Conservation (phyloP, 2,113 vertebrate genomes). For the Pelecanoides urinatrix region DNA sequence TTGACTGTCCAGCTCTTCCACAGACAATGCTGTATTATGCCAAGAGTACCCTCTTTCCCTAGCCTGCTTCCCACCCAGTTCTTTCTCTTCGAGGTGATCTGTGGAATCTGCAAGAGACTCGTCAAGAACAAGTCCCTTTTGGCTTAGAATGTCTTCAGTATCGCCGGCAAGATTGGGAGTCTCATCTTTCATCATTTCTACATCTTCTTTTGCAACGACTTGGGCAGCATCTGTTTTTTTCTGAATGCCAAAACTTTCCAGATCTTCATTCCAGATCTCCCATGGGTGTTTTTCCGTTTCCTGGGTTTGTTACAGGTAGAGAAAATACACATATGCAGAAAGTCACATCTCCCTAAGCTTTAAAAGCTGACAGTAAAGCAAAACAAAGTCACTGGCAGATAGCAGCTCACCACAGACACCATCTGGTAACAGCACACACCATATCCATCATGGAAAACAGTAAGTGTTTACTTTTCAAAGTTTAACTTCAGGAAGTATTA, state of each 20-base stretch:
- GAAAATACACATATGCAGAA: neutral
- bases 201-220: neutral
- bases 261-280: neutral
- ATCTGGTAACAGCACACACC: neutral
- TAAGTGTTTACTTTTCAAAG: neutral
- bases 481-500: neutral
- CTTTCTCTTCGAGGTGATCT: neutral
- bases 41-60: neutral
- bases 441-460: neutral
- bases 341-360: neutral
- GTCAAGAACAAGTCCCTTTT: neutral
- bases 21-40: neutral
- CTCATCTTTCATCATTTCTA: neutral
- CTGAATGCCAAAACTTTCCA: neutral
- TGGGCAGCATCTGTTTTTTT: neutral
- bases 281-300: neutral
- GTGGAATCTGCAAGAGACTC: neutral
- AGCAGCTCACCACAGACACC: neutral
- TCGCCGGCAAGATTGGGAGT: neutral
- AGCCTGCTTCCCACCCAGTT: neutral
- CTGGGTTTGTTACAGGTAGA: constrained; percentile 8
- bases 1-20: neutral
- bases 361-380: neutral
- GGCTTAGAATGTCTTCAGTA: neutral
- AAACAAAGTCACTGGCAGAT: neutral